Conservation (phyloP, 2,888 invertebrate species). For the Chalcosyrphus nemorum region DNA sequence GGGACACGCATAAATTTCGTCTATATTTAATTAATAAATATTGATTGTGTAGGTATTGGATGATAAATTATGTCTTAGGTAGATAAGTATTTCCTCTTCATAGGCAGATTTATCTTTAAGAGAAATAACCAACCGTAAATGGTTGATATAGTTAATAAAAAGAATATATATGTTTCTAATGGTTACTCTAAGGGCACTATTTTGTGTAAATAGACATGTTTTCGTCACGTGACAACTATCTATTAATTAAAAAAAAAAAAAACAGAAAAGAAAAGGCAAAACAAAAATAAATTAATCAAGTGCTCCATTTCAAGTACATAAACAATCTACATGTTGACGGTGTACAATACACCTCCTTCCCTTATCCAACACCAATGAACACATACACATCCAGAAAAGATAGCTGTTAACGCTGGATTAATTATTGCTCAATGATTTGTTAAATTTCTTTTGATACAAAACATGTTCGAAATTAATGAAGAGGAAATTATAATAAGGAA, state of each 20-base stretch:
- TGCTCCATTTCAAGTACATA: slow-evolving; percentile 29
- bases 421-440: slow-evolving; percentile 80
- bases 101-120: too few species aligned
- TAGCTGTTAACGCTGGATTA: slow-evolving; percentile 79
- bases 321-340: slow-evolving; percentile 15
- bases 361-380: slow-evolving; percentile 70
- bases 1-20: slow-evolving; percentile 8
- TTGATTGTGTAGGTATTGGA: background rate
- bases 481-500: slow-evolving; percentile 73
- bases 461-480: slow-evolving; percentile 72
- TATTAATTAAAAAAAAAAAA: slow-evolving; percentile 1
- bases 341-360: slow-evolving; percentile 62
- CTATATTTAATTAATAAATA: background rate
- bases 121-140: too few species aligned
- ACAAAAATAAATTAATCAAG: slow-evolving; percentile 9
- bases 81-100: too few species aligned
- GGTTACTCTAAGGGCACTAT: background rate
- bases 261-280: background rate
- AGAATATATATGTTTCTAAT: background rate
- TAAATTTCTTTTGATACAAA: slow-evolving; percentile 74
- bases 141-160: too few species aligned
- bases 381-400: slow-evolving; percentile 43
- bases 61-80: too few species aligned
- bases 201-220: background rate
- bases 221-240: slow-evolving; percentile 31